Percentiles rank a stretch among this genome's conserved stretches.
These are phyloP conservation scores for Delphinus delphis DNA, from an alignment of 2,113 vertebrate species.

Conservation along the genomic window DNA sequence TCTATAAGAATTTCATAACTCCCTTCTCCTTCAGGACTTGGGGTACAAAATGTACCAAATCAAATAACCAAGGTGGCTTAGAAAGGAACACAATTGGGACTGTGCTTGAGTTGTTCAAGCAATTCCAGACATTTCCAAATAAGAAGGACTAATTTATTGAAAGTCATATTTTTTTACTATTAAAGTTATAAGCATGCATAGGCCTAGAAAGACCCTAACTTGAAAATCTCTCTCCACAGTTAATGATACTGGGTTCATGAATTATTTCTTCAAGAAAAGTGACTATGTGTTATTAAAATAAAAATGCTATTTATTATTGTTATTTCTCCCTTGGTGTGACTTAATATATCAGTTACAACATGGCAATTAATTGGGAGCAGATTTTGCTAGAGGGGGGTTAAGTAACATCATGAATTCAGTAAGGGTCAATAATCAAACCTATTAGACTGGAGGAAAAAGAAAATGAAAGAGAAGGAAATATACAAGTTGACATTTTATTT, in stretches of 20 bases:
- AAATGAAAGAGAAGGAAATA: neutral
- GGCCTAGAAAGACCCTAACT: neutral
- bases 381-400: neutral
- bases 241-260: neutral
- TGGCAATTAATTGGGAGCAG: neutral
- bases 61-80: constrained; percentile 57
- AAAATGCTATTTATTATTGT: neutral
- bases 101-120: neutral
- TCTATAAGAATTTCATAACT: constrained; percentile 77
- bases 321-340: neutral
- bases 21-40: constrained; percentile 66
- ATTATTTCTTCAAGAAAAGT: neutral
- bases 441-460: neutral
- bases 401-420: neutral
- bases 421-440: neutral
- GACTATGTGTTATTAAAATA: neutral
- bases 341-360: neutral
- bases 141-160: neutral
- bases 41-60: constrained; percentile 38
- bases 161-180: neutral
- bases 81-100: neutral
- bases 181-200: neutral
- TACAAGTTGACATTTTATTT: neutral
- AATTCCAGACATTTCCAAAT: neutral
- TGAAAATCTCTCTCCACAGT: neutral